Evolutionary conservation across 2,113 vertebrate species (phyloP).

Genomic region (Hystrix brachyura): DNA sequence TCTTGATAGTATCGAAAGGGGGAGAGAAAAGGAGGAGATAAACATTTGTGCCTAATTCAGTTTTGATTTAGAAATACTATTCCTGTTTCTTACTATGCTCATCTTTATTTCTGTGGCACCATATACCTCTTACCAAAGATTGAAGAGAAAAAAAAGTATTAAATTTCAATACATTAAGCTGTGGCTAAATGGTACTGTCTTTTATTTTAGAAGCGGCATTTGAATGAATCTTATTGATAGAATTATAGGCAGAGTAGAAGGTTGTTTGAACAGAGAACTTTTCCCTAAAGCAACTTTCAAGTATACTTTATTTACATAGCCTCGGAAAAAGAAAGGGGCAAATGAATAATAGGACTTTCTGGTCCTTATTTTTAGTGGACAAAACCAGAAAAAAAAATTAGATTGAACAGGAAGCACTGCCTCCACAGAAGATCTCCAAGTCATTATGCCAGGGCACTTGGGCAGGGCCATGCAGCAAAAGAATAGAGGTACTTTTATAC

Average conservation of each 20-base stretch:
- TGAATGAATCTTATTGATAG: background rate
- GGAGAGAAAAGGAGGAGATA: background rate
- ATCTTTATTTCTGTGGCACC: constrained; percentile 7
- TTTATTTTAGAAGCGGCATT: background rate
- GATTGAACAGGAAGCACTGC: background rate
- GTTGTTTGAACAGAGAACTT: background rate
- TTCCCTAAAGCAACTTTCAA: constrained; percentile 49
- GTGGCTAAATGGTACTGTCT: background rate
- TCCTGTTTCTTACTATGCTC: background rate
- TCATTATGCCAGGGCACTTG: background rate
- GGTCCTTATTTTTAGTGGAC: background rate
- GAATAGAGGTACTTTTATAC: background rate
- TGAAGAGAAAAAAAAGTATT: background rate
- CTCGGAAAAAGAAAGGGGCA: background rate
- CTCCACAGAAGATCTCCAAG: background rate
- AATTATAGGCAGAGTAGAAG: background rate
- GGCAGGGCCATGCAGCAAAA: background rate
- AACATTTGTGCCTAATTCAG: background rate
- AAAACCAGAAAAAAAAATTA: background rate
- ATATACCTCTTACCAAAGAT: background rate
- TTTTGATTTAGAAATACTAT: background rate
- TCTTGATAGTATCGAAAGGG: background rate
- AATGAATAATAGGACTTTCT: background rate
- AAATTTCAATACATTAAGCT: background rate
- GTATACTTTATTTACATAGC: background rate